Evolutionary conservation across 2,797 vertebrate genomes (phyloP).

Genomic region (Heteromormyrus szaboi): DNA sequence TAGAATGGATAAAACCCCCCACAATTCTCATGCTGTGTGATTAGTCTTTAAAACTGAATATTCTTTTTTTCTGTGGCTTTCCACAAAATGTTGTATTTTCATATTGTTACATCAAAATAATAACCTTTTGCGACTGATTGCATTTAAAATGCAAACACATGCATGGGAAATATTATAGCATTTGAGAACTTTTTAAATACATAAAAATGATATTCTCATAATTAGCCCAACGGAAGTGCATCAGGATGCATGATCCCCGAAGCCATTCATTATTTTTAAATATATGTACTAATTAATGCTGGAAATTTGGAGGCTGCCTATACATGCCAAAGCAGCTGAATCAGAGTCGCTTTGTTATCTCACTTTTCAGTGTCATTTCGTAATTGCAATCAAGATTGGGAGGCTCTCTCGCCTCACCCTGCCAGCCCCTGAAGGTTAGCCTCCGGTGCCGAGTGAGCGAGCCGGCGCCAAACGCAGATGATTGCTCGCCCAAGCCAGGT

Average conservation of each 20-base stretch:
- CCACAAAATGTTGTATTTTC: constrained; percentile 5
- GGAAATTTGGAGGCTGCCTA: background rate
- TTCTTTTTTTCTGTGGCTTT: background rate
- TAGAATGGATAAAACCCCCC: background rate
- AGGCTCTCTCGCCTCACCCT: background rate
- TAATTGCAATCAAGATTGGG: background rate
- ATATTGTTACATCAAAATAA: background rate
- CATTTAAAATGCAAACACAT: constrained; percentile 7
- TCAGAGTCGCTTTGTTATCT: background rate
- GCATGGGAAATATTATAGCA: background rate
- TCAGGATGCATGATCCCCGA: background rate
- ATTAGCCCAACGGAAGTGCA: background rate
- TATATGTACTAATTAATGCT: background rate
- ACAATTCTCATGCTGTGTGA: background rate
- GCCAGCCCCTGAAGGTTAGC: background rate
- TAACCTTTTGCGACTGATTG: background rate
- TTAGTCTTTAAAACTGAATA: background rate
- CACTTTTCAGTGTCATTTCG: background rate
- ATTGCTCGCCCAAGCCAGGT: background rate
- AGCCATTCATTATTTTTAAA: constrained; percentile 6
- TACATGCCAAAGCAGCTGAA: background rate
- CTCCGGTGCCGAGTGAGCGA: background rate
- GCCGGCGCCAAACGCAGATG: background rate
- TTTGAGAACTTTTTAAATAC: background rate
- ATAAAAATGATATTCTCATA: constrained; percentile 6